These are phyloP conservation scores for Menidia beryllina DNA, from an alignment of 2,113 vertebrate species.

Conservation along the genomic window DNA sequence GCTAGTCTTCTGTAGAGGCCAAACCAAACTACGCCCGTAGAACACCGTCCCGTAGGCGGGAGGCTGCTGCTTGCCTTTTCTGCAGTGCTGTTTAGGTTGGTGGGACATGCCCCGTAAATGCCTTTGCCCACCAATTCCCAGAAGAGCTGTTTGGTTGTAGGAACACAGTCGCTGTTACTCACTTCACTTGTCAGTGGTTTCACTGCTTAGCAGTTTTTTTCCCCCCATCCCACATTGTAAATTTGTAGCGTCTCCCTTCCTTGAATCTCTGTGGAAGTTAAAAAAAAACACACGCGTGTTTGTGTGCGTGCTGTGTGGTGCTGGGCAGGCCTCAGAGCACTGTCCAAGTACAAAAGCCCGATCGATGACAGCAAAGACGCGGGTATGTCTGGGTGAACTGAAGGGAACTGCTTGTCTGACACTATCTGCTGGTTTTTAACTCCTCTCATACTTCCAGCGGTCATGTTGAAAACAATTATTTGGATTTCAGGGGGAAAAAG, in stretches of 20 bases:
- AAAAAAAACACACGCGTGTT: neutral
- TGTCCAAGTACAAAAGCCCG: neutral
- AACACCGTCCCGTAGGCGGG: neutral
- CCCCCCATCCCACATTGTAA: neutral
- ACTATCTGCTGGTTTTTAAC: neutral
- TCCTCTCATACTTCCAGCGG: neutral
- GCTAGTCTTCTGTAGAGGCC: neutral
- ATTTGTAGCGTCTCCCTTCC: neutral
- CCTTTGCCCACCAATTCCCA: neutral
- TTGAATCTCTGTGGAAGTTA: constrained; percentile 12
- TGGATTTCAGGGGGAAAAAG: neutral
- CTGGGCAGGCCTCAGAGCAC: neutral
- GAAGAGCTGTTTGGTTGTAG: neutral
- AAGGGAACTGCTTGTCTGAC: neutral
- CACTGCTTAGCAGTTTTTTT: neutral
- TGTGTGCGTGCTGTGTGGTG: neutral
- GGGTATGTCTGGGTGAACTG: neutral
- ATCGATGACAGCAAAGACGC: neutral
- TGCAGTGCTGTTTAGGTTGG: neutral
- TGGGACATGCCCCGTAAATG: neutral
- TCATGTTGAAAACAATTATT: constrained; percentile 1
- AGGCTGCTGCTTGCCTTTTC: neutral
- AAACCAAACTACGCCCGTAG: neutral
- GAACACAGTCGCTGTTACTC: neutral
- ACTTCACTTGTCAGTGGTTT: constrained; percentile 1